Evolutionary conservation across 2,888 invertebrate genomes (phyloP), one percentile per base, ranked within the genome.

Genomic region (Embidobia sp.): DNA sequence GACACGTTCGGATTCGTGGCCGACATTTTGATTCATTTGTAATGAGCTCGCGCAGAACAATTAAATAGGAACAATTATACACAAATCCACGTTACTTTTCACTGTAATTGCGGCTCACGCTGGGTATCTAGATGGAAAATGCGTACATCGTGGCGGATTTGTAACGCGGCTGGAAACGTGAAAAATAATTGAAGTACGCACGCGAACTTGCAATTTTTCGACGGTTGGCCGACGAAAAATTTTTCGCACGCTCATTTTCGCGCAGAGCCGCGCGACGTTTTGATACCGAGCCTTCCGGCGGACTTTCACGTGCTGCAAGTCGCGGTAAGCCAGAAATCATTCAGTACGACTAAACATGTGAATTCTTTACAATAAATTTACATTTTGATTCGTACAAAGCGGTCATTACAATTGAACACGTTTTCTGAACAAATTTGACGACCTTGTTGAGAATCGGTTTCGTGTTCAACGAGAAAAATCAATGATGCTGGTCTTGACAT

Each of bases 151-250:
- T 42, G 46, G 48, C 11, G 57, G 48, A 63, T 53, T 66, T 33
- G 64, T 44, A 51, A 48, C 46, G 51, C 46, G 13, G 10, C 49
- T 44, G 51, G 27, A 46, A 26, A 61, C 29, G 42, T 49, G 53
- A 42, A 64, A 55, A 72, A 40, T 69, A 74, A 78, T 78, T 46
- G 53, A 48, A 59, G 42, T 46, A 37, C 49, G 46, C 78, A 78
- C 74, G 78, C 78, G 37, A 78, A 70, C 33, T 74, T 29, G 74
- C 44, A 51, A 74, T 78, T 74, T 78, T 70, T 69, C 72, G 49
- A 27, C 16, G 10, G 40, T 11, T n/a, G 27, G 15, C 46, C 27
- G 16, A 33, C 59, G 27, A 61, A 72, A 67, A 66, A 33, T 22
- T 13, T 74, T 61, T n/a, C 59, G 57, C 53, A 69, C 59, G 49